A percentile compares a stretch with the other conserved stretches of the same genome.
Evolutionary conservation across 2,797 vertebrate species (phyloP).

Genomic region (Jordanella pulchra): DNA sequence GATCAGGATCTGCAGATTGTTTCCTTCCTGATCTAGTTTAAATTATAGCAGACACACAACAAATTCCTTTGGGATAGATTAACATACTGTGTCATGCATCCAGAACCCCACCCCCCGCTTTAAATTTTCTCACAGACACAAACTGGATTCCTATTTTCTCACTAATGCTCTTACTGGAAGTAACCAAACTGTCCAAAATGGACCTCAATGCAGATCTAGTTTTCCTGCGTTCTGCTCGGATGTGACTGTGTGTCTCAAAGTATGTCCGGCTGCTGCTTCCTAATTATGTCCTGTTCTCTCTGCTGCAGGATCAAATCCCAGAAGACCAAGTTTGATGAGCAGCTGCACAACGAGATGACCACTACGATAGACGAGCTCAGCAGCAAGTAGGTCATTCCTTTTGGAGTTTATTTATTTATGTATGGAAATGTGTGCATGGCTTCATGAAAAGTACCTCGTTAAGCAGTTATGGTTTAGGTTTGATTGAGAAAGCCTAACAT

Average conservation of each 20-base stretch:
- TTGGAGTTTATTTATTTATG: conserved; percentile 1
- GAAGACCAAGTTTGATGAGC: conserved; percentile 92
- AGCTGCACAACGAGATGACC: conserved; percentile 93
- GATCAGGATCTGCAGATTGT: conserved; percentile 57
- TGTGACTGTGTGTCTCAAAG: conserved; percentile 21
- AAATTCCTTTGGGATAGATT: conserved; percentile 61
- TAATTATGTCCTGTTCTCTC: conserved; percentile 55
- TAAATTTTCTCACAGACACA: conserved; percentile 35
- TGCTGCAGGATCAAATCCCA: conserved; percentile 88
- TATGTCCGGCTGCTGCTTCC: conserved; percentile 25
- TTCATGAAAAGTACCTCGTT: background rate
- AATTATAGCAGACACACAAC: conserved; percentile 50
- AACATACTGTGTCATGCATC: conserved; percentile 60
- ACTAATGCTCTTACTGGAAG: conserved; percentile 66
- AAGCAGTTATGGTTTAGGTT: background rate
- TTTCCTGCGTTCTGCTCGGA: conserved; percentile 43
- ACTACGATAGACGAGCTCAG: conserved; percentile 94
- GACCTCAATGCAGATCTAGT: conserved; percentile 60
- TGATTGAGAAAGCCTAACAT: background rate
- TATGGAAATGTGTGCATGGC: conserved; percentile 1
- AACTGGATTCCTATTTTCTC: conserved; percentile 35
- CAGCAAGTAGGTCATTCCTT: conserved; percentile 82
- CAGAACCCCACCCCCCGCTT: conserved; percentile 34
- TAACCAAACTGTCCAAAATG: conserved; percentile 50
- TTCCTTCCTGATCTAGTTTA: conserved; percentile 64